Conservation (phyloP, 2,888 invertebrate genomes). For the Ophion ventricosus region DNA sequence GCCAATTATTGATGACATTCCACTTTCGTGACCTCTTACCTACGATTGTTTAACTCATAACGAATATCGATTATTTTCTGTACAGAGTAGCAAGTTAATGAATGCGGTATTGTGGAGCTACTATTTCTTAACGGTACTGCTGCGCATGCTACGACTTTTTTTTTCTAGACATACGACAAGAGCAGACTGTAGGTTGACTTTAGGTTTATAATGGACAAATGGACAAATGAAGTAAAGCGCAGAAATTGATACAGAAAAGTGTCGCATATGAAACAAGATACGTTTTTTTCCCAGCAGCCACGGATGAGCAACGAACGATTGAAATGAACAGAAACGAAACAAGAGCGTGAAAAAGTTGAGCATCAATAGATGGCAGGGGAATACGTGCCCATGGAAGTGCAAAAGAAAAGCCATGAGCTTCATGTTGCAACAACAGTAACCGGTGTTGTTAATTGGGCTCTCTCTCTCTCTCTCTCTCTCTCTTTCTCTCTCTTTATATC, state of each 20-base stretch:
- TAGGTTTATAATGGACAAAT: slow-evolving; percentile 25
- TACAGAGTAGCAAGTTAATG: too few relatives aligned
- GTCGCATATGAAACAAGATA: slow-evolving; percentile 43
- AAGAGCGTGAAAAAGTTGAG: slow-evolving; percentile 7
- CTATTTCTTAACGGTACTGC: slow-evolving; percentile 20
- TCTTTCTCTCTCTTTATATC: neutral
- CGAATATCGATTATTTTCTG: too few relatives aligned
- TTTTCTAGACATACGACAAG: neutral
- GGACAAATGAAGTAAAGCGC: neutral
- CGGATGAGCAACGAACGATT: slow-evolving; percentile 11
- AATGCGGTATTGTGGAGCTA: too few relatives aligned
- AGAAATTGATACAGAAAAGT: slow-evolving; percentile 6
- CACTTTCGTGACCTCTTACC: too few relatives aligned
- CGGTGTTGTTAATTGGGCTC: slow-evolving; percentile 48
- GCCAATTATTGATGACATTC: too few relatives aligned
- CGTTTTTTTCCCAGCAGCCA: slow-evolving; percentile 8
- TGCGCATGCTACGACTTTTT: slow-evolving; percentile 6
- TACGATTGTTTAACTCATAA: too few relatives aligned
- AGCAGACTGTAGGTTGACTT: neutral
- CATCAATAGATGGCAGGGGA: slow-evolving; percentile 33
- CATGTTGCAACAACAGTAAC: slow-evolving; percentile 20
- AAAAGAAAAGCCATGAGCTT: slow-evolving; percentile 6
- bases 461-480: slow-evolving; percentile 13
- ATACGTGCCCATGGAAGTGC: slow-evolving; percentile 44
- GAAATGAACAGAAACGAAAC: slow-evolving; percentile 28